phyloP scores from a whole-genome alignment of 2,888 invertebrate species.

The Leucophenga montana region DNA sequence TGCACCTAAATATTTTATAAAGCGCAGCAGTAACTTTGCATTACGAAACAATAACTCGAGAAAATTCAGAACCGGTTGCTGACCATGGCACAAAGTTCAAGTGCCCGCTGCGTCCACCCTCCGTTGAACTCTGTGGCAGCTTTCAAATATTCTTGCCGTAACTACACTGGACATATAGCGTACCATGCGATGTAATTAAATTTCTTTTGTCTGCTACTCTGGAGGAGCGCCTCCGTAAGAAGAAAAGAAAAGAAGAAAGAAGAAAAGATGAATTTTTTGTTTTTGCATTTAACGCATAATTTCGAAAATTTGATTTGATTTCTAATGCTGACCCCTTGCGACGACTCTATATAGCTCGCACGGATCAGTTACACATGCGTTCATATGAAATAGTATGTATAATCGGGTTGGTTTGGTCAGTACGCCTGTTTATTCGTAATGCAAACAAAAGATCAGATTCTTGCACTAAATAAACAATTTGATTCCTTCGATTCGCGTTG shows the following conservation, averaged over 20 bases:
- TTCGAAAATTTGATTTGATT: conserved; percentile 59
- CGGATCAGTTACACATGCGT: conserved; percentile 52
- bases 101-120: conserved; percentile 33
- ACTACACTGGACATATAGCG: not conserved
- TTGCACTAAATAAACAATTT: conserved; percentile 61
- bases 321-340: conserved; percentile 54
- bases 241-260: conserved; percentile 54
- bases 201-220: conserved; percentile 51
- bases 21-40: conserved; percentile 39
- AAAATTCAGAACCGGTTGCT: conserved; percentile 25
- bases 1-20: no score
- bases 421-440: conserved; percentile 40
- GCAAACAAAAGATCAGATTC: conserved; percentile 45
- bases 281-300: conserved; percentile 64
- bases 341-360: conserved; percentile 24
- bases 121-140: not conserved
- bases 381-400: no score
- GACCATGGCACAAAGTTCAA: conserved; percentile 45
- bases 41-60: conserved; percentile 26
- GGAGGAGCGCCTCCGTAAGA: conserved; percentile 40
- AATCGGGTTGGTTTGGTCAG: not conserved
- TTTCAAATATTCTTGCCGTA: not conserved
- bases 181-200: conserved; percentile 49
- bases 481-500: conserved; percentile 53
- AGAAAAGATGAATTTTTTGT: conserved; percentile 62